Conservation (phyloP, 1,140 invertebrate species). For the Bombus superbus region DNA sequence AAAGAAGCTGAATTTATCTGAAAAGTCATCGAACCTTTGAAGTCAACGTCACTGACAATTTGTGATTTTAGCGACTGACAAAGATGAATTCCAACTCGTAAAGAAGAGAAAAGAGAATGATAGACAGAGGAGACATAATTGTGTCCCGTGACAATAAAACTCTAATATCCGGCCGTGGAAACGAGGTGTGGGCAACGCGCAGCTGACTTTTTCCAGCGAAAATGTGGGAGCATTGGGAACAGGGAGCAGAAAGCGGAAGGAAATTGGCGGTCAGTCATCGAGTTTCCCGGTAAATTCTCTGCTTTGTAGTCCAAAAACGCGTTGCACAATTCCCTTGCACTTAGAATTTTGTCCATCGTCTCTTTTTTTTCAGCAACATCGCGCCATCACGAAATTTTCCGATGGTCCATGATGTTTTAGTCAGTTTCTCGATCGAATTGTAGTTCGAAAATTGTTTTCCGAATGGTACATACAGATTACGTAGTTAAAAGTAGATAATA, state of each 20-base stretch:
- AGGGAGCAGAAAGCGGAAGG: slow-evolving; percentile 33
- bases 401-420: too few relatives aligned
- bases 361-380: too few relatives aligned
- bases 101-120: not conserved
- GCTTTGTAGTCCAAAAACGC: not conserved
- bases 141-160: slow-evolving; percentile 60
- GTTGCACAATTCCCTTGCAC: not conserved
- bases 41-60: not conserved
- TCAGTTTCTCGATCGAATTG: too few relatives aligned
- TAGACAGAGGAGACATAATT: slow-evolving; percentile 45
- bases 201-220: slow-evolving; percentile 14
- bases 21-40: not conserved
- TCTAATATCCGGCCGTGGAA: slow-evolving; percentile 58
- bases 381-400: too few relatives aligned
- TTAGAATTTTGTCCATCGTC: not conserved
- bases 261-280: slow-evolving; percentile 36
- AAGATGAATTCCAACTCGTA: not conserved
- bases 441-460: too few relatives aligned
- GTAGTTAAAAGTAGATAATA: too few relatives aligned
- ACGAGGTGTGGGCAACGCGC: slow-evolving; percentile 1
- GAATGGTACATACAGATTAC: too few relatives aligned
- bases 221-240: slow-evolving; percentile 28
- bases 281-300: slow-evolving; percentile 24
- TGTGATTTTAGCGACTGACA: not conserved
- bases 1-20: not conserved